A percentile compares a stretch with the other conserved stretches of the same genome.
Conservation (phyloP, 2,797 vertebrate genomes). For the Poecilia picta region DNA sequence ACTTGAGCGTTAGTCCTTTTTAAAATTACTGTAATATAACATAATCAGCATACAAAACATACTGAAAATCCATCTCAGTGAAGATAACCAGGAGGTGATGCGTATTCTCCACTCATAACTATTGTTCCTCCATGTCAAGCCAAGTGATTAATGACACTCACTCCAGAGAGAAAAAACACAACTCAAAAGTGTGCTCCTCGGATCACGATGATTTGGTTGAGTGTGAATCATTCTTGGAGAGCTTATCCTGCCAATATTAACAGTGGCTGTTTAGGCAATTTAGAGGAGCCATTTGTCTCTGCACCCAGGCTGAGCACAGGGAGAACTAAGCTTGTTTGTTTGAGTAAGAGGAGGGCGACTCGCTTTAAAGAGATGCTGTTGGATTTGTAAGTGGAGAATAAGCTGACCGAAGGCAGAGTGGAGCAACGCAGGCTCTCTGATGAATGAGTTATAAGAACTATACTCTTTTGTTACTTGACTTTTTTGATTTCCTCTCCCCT, state of each 20-base stretch:
- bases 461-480: not conserved
- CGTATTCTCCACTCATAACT: not conserved
- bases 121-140: not conserved
- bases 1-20: not conserved
- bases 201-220: conserved; percentile 42
- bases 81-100: not conserved
- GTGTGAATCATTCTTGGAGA: conserved; percentile 41
- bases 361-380: conserved; percentile 40
- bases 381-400: conserved; percentile 34
- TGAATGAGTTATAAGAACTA: conserved; percentile 7
- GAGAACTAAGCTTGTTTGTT: conserved; percentile 33
- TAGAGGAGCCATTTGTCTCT: conserved; percentile 59
- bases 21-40: not conserved
- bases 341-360: conserved; percentile 43
- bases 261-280: conserved; percentile 52
- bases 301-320: conserved; percentile 10
- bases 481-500: not conserved
- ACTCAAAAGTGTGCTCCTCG: conserved; percentile 25
- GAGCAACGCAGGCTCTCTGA: conserved; percentile 6
- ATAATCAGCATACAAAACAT: not conserved
- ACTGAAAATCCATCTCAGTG: not conserved
- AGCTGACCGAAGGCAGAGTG: conserved; percentile 20
- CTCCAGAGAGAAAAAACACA: not conserved
- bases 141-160: conserved; percentile 23
- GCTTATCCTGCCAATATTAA: conserved; percentile 50